Evolutionary conservation across 2,113 vertebrate genomes (phyloP).

Genomic region (Lepus timidus): DNA sequence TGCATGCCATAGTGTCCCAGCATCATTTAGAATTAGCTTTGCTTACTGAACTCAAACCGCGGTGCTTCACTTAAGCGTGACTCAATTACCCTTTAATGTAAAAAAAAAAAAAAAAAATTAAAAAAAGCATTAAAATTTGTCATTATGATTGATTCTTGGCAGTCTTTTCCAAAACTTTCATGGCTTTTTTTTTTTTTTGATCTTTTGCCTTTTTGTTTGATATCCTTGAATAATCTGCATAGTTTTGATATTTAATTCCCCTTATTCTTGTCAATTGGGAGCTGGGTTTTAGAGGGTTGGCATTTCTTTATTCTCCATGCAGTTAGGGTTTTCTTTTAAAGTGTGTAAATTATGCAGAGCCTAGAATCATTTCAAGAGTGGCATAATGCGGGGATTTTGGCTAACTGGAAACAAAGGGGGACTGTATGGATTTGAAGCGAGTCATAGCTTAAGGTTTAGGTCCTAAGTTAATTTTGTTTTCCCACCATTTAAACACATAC

Average conservation of each 20-base stretch:
- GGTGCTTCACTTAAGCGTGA: constrained; percentile 73
- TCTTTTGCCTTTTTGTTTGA: constrained; percentile 79
- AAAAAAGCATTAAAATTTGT: constrained; percentile 81
- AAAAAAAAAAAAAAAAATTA: constrained; percentile 80
- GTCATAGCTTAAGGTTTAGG: background rate
- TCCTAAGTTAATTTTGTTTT: background rate
- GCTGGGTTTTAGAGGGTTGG: constrained; percentile 64
- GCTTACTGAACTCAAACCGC: constrained; percentile 75
- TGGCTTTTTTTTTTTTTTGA: constrained; percentile 64
- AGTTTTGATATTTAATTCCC: constrained; percentile 83
- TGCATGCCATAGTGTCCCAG: constrained; percentile 64
- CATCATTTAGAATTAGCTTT: constrained; percentile 81
- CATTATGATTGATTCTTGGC: constrained; percentile 84
- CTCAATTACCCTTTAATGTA: constrained; percentile 88
- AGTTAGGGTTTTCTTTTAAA: constrained; percentile 63
- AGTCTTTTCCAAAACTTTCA: constrained; percentile 77
- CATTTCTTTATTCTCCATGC: constrained; percentile 71
- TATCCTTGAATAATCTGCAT: constrained; percentile 78
- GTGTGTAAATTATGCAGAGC: constrained; percentile 69
- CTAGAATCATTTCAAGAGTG: constrained; percentile 51
- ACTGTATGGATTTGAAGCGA: background rate
- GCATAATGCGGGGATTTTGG: constrained; percentile 37
- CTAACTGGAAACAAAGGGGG: background rate
- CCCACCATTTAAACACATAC: background rate
- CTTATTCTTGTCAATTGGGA: constrained; percentile 79